These are phyloP conservation scores for Danionella dracula DNA, from an alignment of 2,797 vertebrate species.

Conservation along the genomic window DNA sequence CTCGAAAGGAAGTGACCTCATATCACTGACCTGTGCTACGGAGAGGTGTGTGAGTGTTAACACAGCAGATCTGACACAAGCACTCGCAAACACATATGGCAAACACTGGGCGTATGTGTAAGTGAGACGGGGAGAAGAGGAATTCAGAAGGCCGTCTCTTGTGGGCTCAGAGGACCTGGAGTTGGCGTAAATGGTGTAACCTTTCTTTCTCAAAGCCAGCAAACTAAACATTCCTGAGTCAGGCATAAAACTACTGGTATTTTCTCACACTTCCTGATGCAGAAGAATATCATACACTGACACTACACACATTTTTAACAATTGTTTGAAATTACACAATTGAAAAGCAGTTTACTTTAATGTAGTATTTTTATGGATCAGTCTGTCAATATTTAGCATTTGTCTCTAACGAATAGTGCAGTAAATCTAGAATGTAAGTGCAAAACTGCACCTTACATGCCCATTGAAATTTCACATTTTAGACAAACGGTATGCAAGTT, in stretches of 20 bases:
- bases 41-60: constrained; percentile 2
- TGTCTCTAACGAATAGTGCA: too few species aligned
- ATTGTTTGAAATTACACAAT: too few species aligned
- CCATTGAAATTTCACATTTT: too few species aligned
- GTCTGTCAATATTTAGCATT: too few species aligned
- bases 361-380: too few species aligned
- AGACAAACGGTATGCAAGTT: too few species aligned
- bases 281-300: neutral
- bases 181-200: constrained; percentile 34
- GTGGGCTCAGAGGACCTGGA: constrained; percentile 9
- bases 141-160: neutral
- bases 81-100: constrained; percentile 6
- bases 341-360: too few species aligned
- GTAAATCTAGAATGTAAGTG: too few species aligned
- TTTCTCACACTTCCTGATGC: constrained; percentile 42
- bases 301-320: too few species aligned
- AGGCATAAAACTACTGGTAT: constrained; percentile 6
- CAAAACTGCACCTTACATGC: too few species aligned
- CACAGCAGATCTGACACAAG: neutral
- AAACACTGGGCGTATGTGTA: neutral
- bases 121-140: neutral
- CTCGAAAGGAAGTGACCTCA: constrained; percentile 36
- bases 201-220: constrained; percentile 41
- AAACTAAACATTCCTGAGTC: constrained; percentile 63
- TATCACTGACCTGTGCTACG: constrained; percentile 16